phyloP scores from a whole-genome alignment of 2,888 invertebrate genomes.

The Adelognathus sp. region DNA sequence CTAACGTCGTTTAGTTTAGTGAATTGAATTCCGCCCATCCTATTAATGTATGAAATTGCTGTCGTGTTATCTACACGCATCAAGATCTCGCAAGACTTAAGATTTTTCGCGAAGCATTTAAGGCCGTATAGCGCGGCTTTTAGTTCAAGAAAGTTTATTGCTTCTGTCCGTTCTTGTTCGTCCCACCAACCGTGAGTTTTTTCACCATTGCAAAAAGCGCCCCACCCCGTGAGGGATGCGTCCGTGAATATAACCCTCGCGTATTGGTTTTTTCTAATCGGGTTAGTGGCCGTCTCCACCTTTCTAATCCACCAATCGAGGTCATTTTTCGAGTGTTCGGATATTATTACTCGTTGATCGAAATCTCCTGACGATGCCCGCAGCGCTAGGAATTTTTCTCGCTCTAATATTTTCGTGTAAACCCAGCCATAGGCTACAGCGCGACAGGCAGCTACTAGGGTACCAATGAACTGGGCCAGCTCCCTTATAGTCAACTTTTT shows the following conservation, averaged over 20 bases:
- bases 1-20: neutral
- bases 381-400: conserved; percentile 9
- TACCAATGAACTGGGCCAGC: conserved; percentile 50
- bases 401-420: conserved; percentile 52
- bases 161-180: neutral
- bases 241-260: conserved; percentile 52
- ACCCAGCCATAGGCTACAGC: conserved; percentile 55
- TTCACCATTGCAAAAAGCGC: conserved; percentile 34
- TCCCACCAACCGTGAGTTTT: conserved; percentile 9
- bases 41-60: too few relatives aligned
- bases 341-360: neutral
- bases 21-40: too few relatives aligned
- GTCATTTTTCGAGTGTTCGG: too few relatives aligned
- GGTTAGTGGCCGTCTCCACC: conserved; percentile 7
- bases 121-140: neutral
- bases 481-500: conserved; percentile 36
- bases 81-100: neutral
- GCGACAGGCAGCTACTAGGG: conserved; percentile 40
- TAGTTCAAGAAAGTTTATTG: neutral
- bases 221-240: conserved; percentile 60
- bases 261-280: conserved; percentile 19
- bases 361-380: conserved; percentile 4
- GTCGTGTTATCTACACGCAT: conserved; percentile 18
- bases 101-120: neutral
- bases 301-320: conserved; percentile 53